Conservation (phyloP, 2,797 vertebrate species). For the Florisuga fusca region DNA sequence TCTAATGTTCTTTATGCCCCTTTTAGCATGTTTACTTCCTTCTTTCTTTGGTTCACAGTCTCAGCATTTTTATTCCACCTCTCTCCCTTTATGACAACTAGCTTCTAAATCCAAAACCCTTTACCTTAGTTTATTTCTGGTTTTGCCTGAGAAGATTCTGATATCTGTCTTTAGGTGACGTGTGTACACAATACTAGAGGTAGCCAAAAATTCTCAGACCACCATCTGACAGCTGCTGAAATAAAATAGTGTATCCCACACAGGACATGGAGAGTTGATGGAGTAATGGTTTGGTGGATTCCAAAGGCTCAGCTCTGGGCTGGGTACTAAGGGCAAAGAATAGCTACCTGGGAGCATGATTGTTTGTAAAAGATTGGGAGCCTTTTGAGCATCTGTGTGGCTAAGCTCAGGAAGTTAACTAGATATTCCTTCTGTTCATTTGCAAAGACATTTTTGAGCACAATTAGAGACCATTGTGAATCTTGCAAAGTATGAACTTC, state of each 20-base stretch:
- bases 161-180: background rate
- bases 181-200: background rate
- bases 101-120: background rate
- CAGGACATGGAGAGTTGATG: background rate
- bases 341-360: background rate
- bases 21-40: background rate
- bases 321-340: background rate
- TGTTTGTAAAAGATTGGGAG: background rate
- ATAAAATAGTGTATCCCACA: background rate
- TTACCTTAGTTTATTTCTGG: background rate
- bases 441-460: background rate
- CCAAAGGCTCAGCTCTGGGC: background rate
- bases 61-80: background rate
- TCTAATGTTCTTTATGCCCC: background rate
- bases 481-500: background rate
- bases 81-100: background rate
- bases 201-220: background rate
- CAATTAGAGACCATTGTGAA: background rate
- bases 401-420: background rate
- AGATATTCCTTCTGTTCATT: background rate
- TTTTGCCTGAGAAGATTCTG: background rate
- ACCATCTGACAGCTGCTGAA: background rate
- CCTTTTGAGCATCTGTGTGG: background rate
- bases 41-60: background rate
- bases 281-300: background rate